Evolutionary conservation across 2,888 invertebrate genomes (phyloP).

Genomic region (Steinernema scapterisci): DNA sequence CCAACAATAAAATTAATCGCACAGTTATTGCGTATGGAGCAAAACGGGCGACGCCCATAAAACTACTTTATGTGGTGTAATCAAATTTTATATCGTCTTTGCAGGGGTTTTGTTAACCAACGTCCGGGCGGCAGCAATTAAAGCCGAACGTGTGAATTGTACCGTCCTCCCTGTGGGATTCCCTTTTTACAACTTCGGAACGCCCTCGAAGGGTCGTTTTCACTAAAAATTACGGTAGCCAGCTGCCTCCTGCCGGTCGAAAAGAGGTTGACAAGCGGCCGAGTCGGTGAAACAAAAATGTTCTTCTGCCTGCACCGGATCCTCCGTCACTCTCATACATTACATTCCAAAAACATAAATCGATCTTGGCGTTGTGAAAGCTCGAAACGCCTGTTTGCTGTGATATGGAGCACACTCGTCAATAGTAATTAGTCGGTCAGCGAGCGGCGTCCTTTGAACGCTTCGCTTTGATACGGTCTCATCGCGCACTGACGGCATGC

Average conservation of each 20-base stretch:
- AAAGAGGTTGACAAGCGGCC: neutral
- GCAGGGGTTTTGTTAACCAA: slow-evolving; percentile 29
- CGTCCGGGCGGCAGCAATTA: slow-evolving; percentile 2
- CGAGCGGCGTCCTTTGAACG: slow-evolving; percentile 27
- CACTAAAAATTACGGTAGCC: neutral
- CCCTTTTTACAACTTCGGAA: neutral
- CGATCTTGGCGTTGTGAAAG: slow-evolving; percentile 26
- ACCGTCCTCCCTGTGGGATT: neutral
- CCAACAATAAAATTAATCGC: slow-evolving; percentile 33
- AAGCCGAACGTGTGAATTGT: slow-evolving; percentile 17
- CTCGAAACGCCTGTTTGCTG: slow-evolving; percentile 29
- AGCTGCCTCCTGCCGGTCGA: neutral
- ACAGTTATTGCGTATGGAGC: slow-evolving; percentile 30
- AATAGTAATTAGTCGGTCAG: slow-evolving; percentile 20
- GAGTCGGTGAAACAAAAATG: neutral
- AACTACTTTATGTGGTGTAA: slow-evolving; percentile 31
- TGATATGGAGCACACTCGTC: slow-evolving; percentile 27
- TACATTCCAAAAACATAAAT: slow-evolving; percentile 26
- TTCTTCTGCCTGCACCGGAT: too few relatives aligned
- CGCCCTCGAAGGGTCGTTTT: slow-evolving; percentile 8
- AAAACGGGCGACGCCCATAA: slow-evolving; percentile 32
- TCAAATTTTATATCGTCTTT: slow-evolving; percentile 29
- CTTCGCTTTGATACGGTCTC: neutral
- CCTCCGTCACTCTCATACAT: neutral
- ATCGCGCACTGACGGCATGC: slow-evolving; percentile 25